A percentile compares a stretch with the other conserved stretches of the same genome.
Conservation (phyloP, 2,888 invertebrate species). For the Amitus sp. region DNA sequence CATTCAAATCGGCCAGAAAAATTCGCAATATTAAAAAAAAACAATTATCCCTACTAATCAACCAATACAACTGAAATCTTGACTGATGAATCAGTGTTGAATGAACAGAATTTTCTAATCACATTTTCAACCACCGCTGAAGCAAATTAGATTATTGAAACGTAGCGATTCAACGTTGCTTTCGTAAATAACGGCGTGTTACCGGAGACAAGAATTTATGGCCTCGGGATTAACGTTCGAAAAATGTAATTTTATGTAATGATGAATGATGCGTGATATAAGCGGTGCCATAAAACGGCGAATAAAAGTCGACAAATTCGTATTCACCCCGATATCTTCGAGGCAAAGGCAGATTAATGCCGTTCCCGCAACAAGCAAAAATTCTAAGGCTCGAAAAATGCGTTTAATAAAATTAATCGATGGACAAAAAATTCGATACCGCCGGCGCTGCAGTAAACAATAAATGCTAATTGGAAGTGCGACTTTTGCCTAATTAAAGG, state of each 20-base stretch:
- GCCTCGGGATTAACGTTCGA: neutral
- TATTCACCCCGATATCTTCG: neutral
- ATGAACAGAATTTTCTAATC: no score
- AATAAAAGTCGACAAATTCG: conserved; percentile 3
- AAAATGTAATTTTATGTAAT: conserved; percentile 1
- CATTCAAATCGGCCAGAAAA: no score
- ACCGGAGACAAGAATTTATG: conserved; percentile 1
- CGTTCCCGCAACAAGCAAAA: no score
- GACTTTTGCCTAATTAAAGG: neutral
- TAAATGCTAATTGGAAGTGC: neutral
- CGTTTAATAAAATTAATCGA: no score
- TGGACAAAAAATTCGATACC: neutral
- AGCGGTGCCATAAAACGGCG: neutral
- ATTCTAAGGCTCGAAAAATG: neutral
- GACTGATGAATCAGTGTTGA: no score
- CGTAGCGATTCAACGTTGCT: neutral
- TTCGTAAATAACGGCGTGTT: conserved; percentile 1
- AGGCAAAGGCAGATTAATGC: no score
- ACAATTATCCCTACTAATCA: no score
- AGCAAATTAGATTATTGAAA: neutral
- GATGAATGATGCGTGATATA: conserved; percentile 2
- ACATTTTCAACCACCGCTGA: no score
- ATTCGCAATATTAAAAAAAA: no score
- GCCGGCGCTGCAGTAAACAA: no score
- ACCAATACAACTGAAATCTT: no score